Percentiles rank a stretch among this genome's conserved stretches.
Conservation (phyloP, 2,797 vertebrate genomes). For the Cuniculus paca region DNA sequence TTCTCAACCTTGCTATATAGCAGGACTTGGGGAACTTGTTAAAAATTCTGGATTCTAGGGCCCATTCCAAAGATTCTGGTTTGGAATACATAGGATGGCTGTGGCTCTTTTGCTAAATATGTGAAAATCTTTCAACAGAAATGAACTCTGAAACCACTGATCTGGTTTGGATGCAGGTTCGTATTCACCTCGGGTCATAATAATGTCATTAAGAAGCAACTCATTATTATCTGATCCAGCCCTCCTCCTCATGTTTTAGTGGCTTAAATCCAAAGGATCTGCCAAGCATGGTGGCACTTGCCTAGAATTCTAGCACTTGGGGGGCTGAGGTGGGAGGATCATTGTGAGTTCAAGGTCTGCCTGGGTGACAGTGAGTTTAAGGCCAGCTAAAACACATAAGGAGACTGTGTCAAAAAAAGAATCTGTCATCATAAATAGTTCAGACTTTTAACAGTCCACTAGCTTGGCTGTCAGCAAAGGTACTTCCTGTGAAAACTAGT, state of each 20-base stretch:
- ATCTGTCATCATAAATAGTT: conserved; percentile 29
- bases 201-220: conserved; percentile 8
- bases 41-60: conserved; percentile 51
- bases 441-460: not conserved
- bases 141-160: conserved; percentile 25
- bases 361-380: not conserved
- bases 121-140: conserved; percentile 12
- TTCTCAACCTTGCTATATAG: conserved; percentile 33
- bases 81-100: conserved; percentile 18
- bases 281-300: not conserved
- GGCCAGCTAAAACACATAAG: not conserved
- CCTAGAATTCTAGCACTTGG: not conserved
- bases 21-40: not conserved
- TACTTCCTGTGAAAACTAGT: conserved; percentile 64
- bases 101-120: conserved; percentile 43
- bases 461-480: conserved; percentile 50
- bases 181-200: conserved; percentile 16
- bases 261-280: not conserved
- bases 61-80: not conserved
- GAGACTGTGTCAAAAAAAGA: not conserved
- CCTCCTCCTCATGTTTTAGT: not conserved
- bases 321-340: not conserved
- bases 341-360: not conserved
- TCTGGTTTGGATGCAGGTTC: not conserved
- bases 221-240: not conserved